Evolutionary conservation across 2,888 invertebrate genomes (phyloP).

Genomic region (Congeria kusceri): DNA sequence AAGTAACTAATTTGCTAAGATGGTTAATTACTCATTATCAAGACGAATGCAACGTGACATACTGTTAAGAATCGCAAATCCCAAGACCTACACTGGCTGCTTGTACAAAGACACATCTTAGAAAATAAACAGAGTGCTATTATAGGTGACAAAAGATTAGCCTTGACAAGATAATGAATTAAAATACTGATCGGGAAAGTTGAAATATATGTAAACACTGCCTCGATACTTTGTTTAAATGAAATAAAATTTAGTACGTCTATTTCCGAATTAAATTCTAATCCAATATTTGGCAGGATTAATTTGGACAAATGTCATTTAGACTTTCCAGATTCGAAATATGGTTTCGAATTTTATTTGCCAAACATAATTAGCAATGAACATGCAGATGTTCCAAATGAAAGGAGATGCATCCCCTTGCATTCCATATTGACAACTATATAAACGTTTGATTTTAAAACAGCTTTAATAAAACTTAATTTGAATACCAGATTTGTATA

Average conservation of each 20-base stretch:
- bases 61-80: slow-evolving; percentile 27
- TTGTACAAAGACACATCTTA: slow-evolving; percentile 39
- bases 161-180: slow-evolving; percentile 59
- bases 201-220: slow-evolving; percentile 49
- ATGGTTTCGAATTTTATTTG: too few relatives aligned
- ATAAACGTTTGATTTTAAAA: too few relatives aligned
- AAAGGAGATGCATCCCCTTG: too few relatives aligned
- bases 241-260: slow-evolving; percentile 56
- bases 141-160: slow-evolving; percentile 30
- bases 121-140: slow-evolving; percentile 8
- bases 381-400: too few relatives aligned
- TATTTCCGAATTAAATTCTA: not conserved
- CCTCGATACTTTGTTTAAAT: slow-evolving; percentile 50
- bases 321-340: too few relatives aligned
- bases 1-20: slow-evolving; percentile 5
- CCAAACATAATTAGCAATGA: too few relatives aligned
- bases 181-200: slow-evolving; percentile 40
- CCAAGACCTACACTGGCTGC: slow-evolving; percentile 13
- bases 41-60: slow-evolving; percentile 41
- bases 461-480: too few relatives aligned
- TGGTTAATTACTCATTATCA: slow-evolving; percentile 32
- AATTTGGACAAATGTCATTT: not conserved
- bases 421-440: too few relatives aligned
- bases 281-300: not conserved
- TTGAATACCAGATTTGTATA: too few relatives aligned